Base-by-base conservation (phyloP, 2,113 vertebrate genomes). In the Phainopepla nitens region DNA sequence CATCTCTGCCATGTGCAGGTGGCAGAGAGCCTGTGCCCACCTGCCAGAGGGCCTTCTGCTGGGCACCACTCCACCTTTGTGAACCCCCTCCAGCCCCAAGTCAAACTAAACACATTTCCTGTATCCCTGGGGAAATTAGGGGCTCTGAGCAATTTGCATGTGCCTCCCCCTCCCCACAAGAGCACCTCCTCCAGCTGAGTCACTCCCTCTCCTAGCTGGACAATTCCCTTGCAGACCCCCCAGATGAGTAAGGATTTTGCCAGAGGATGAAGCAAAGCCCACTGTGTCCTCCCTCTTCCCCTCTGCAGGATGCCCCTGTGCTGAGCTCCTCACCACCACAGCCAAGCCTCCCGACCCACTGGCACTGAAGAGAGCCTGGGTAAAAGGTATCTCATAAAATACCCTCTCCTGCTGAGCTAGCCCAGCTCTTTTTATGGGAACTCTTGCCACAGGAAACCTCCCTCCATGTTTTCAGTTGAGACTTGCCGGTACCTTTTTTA, bases 401-500 rank as follows among this genome's bases (percentile, higher is more conserved):
- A 88, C 17, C 25, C 53, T 73, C 53, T 33, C 49, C n/a, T 77
- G 11, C 66, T 3, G 17, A 66, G 68, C 53, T n/a, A 53, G 27
- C 23, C 44, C 56, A 47, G 36, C 68, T 58, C 28, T 83, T 94
- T 89, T 64, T 35, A 47, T 21, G 41, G 58, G 51, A 91, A 65
- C 29, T 6, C 65, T 84, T 19, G 47, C 94, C 87, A 93, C 36
- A 58, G 72, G 84, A 94, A 95, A 91, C 79, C 85, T 96, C n/a
- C 21, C 54, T 95, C 82, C 35, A 24, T 65, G 62, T 70, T 90
- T 93, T 90, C 60, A 33, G 29, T 3, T 94, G 92, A 96, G 94
- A 91, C 84, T 96, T 62, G 71, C 66, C 1, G 13, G 73, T 94
- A 94, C 95, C 95, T 96, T 85, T 96, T 97, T 97, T 86, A 96